Base-by-base conservation (phyloP, 1,140 invertebrate species). In the Diploscapter pachys region DNA sequence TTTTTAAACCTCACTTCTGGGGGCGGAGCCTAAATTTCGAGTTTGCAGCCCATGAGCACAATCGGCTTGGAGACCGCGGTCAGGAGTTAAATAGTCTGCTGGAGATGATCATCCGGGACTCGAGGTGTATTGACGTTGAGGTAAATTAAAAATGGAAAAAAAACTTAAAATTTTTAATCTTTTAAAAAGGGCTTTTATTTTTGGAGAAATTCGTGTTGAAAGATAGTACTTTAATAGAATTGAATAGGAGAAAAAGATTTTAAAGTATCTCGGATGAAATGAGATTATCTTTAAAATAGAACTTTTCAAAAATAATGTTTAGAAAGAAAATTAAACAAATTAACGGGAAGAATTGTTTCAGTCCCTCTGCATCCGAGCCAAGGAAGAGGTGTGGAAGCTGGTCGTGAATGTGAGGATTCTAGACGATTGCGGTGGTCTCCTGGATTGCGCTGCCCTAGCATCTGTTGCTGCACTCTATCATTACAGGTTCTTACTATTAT, bases 351-450 rank as follows among this genome's bases (percentile, higher is more conserved):
- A 31, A 31, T 0, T 73, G 2, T 59, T 71, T 3, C 5, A 76
- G 75, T 31, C 75, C 49, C 70, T 76, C 9, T 76, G 75, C 49
- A 67, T 76, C 61, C 75, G 75, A 4, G 59, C 75, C 49, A 59
- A 65, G n/a, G 50, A 72, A 62, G 75, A 76, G 72, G 63, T 76
- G 4, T 76, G 75, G 75, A 76, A 76, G 59, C 63, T 76, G 48
- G 87, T 93, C 85, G 90, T 95, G 0, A 93, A 96, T 86, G 87
- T 95, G 59, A 92, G 91, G 88, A 90, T 95, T 5, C 87, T 98
- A 72, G 96, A 97, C 86, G 91, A 95, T 86, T 94, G 94, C 86
- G 95, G 95, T 3, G 96, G 96, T 87, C 85, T 97, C 4, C 88
- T 94, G 77, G 95, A 96, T 88, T 93, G 92, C 87, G 91, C 92